Conservation (phyloP, 2,888 invertebrate genomes). For the Neoitamus cyanurus region DNA sequence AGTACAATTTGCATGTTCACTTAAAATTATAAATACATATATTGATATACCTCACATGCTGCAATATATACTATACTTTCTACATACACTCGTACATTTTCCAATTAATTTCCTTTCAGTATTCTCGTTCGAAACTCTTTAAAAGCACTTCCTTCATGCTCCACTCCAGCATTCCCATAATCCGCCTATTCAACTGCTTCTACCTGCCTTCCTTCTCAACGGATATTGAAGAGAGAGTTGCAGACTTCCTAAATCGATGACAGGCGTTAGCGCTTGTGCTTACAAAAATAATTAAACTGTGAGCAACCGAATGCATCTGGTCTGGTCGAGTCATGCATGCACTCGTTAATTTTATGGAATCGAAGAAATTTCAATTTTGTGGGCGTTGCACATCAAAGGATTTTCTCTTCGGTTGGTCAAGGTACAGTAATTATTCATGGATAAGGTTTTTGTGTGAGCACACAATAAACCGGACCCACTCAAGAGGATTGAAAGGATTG, state of each 20-base stretch:
- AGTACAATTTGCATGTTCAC: no score
- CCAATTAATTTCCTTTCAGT: no score
- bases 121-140: no score
- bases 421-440: neutral
- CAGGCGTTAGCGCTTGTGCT: neutral
- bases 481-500: neutral
- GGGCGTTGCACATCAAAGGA: neutral
- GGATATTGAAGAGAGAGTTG: neutral
- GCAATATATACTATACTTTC: no score
- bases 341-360: neutral
- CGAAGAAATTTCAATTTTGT: neutral
- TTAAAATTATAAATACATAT: no score
- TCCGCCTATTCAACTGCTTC: neutral
- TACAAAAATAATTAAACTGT: neutral
- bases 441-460: neutral
- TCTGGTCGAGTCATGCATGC: neutral
- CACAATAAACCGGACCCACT: neutral
- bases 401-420: neutral
- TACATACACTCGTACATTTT: no score
- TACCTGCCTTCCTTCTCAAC: neutral
- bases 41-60: no score
- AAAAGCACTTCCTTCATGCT: neutral
- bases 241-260: neutral
- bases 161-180: neutral
- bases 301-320: neutral